A percentile compares a stretch with the other conserved stretches of the same genome.
Conservation (phyloP, 2,888 invertebrate species). For the Drosophila anceps region DNA sequence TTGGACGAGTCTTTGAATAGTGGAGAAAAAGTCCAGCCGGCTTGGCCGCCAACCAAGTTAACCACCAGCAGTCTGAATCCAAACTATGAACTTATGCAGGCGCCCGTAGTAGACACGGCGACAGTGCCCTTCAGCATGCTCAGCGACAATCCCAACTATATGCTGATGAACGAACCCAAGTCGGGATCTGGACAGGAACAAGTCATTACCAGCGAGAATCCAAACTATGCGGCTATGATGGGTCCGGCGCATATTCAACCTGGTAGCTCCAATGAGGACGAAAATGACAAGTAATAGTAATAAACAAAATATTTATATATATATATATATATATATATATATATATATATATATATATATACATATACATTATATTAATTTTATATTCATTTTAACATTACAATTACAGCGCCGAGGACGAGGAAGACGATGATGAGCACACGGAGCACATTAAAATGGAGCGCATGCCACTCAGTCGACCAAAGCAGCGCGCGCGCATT, state of each 20-base stretch:
- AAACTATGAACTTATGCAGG: slow-evolving; percentile 78
- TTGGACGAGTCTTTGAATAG: slow-evolving; percentile 75
- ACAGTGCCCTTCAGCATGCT: slow-evolving; percentile 19
- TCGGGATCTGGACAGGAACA: slow-evolving; percentile 3
- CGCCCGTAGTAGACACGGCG: slow-evolving; percentile 24
- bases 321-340: neutral
- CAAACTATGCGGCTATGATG: slow-evolving; percentile 70
- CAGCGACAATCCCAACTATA: slow-evolving; percentile 71
- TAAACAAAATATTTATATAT: too few species aligned
- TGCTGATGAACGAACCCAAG: slow-evolving; percentile 75
- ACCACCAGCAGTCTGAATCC: slow-evolving; percentile 74
- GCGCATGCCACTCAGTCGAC: slow-evolving; percentile 73
- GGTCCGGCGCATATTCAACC: slow-evolving; percentile 29
- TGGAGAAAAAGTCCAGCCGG: slow-evolving; percentile 25
- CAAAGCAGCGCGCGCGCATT: slow-evolving; percentile 48
- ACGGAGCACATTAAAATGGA: slow-evolving; percentile 80
- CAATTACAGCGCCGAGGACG: slow-evolving; percentile 41
- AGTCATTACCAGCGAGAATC: slow-evolving; percentile 61
- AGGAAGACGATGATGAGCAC: slow-evolving; percentile 60
- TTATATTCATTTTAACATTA: neutral
- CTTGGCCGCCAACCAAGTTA: slow-evolving; percentile 42
- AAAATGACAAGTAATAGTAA: slow-evolving; percentile 28
- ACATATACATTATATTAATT: too few species aligned
- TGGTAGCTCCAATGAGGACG: slow-evolving; percentile 60
- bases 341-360: neutral